Evolutionary conservation across 2,888 invertebrate genomes (phyloP), one percentile per base, ranked within the genome.

Genomic region (Tetropium fuscum): DNA sequence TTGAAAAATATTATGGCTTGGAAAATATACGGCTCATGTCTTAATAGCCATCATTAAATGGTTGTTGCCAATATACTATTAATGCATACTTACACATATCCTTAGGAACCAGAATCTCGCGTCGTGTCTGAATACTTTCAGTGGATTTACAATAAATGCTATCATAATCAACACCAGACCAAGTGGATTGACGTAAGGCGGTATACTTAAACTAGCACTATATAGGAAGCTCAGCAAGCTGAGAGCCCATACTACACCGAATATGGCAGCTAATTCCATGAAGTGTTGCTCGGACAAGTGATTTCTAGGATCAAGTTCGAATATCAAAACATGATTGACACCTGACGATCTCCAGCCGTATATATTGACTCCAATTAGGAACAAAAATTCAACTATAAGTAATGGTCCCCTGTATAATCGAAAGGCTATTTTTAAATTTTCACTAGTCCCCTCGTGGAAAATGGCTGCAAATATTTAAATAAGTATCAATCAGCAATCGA

Each of bases 261-360:
- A 88, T 58, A 91, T 88, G 0, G 90, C 87, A 0, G 92, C 89
- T 71, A 91, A 84, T 83, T 93, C 92, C 86, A 92, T 89, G 7
- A 88, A 82, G 74, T 93, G 90, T 77, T 92, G 91, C 75, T 92
- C 92, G 0, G 88, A 87, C 3, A 89, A 81, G 81, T 93, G 91
- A 78, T 91, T 90, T 41, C 93, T 82, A 0, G 93, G 93, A 81
- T 93, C 92, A 60, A 94, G 81, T 78, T 93, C 93, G 75, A 93
- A 93, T 61, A 93, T 93, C 1, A 93, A 84, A 10, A 93, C 92
- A 79, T 93, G 93, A 78, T 93, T 93, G 1, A 93, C 92, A 8
- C 93, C 93, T 0, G 91, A 90, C 6, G 91, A 89, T 57, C 92
- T 81, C 92, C 92, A 93, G 18, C 92, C 92, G 74, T 92, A 92